These are phyloP conservation scores for Paralvinella palmiformis DNA, from an alignment of 1,140 invertebrate species.

Conservation along the genomic window DNA sequence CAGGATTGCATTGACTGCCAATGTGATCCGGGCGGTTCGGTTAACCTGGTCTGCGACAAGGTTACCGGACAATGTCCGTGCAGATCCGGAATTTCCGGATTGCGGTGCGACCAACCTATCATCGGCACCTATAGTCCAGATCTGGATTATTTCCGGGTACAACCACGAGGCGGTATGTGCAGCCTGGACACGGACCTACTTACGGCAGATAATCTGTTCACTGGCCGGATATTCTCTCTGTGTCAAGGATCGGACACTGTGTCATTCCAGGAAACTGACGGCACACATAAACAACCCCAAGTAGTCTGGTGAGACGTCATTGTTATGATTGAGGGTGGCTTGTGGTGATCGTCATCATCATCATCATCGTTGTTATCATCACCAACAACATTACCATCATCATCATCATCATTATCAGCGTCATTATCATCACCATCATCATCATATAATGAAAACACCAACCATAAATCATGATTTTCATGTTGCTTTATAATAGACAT, in stretches of 20 bases:
- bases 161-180: constrained; percentile 8
- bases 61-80: constrained; percentile 78
- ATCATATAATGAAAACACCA: no score
- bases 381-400: no score
- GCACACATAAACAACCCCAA: no score
- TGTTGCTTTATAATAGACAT: no score
- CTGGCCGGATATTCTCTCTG: background rate
- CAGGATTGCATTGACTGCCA: constrained; percentile 61
- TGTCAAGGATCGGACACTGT: background rate
- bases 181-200: background rate
- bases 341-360: no score
- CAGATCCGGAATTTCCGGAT: constrained; percentile 75
- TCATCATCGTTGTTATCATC: no score
- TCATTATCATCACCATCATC: no score
- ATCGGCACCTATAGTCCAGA: constrained; percentile 5
- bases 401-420: no score
- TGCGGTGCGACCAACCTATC: constrained; percentile 58
- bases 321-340: no score
- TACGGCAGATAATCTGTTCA: background rate
- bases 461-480: no score
- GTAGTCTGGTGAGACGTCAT: no score
- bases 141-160: constrained; percentile 4
- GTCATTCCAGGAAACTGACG: no score
- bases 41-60: constrained; percentile 78
- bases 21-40: constrained; percentile 89